Base-by-base conservation (phyloP, 2,888 invertebrate species). In the Electrophaes corylata region DNA sequence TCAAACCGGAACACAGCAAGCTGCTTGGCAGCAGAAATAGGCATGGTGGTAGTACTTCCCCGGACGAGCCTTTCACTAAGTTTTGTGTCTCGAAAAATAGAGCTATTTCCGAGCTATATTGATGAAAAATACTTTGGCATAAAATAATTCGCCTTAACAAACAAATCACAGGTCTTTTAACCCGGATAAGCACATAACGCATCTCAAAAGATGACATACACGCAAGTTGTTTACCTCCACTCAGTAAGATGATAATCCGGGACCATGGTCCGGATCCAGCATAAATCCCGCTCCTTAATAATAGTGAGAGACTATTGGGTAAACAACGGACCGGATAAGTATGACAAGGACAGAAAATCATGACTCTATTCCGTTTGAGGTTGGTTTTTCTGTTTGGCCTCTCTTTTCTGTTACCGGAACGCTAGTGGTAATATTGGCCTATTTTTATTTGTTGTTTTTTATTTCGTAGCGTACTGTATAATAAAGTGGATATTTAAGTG, bases 241-340 rank as follows among this genome's bases (percentile, higher is more conserved):
- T 10, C 14, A 39, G 16, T 26, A 26, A 14, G 26, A 43, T 4
- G 46, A 41, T 54, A 47, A 54, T 54, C 40, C 46, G 8, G 5
- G 47, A 14, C 10, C 12, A 41, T 54, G 47, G 14, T 33, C n/a
- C n/a, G 19, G 31, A 46, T 53, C 46, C 53, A 16, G 31, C 33
- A 47, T 46, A 47, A 47, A 47, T 47, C 41, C 11, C 19, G 10
- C 41, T 40, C 18, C 23, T 23, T 51, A 41, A 46, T 46, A 53
- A 40, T 46, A 53, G 46, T 40, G 11, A 18, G 39, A 39, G 20
- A 14, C 26, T 46, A 53, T 47, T 41, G 23, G 40, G 23, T 20
- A 46, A 41, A 47, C 40, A 47, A 45, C 29, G 37, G 14, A 4
- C 12, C 46, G 46, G 41, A 14, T 20, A 44, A 44, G 44, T 31